Evolutionary conservation across 2,888 invertebrate species (phyloP).

Genomic region (Drosophila affinis): DNA sequence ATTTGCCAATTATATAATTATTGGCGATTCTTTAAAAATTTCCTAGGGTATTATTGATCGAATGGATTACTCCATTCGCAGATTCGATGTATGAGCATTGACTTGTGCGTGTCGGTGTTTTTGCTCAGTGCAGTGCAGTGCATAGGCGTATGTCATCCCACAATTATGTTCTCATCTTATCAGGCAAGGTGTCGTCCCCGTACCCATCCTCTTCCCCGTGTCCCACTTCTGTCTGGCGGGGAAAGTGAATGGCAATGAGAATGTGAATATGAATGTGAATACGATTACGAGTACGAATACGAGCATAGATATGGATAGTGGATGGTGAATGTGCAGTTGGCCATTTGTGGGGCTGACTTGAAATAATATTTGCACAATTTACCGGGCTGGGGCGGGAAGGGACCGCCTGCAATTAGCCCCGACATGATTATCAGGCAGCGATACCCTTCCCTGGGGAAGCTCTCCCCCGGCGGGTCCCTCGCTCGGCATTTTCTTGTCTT

Average conservation of each 20-base stretch:
- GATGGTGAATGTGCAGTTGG: background rate
- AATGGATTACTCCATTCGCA: too few relatives aligned
- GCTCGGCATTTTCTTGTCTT: constrained; percentile 50
- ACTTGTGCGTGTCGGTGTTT: background rate
- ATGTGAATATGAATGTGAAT: constrained; percentile 9
- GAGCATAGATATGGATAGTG: constrained; percentile 9
- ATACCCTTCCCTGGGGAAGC: constrained; percentile 2
- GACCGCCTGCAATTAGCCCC: constrained; percentile 53
- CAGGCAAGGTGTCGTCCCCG: constrained; percentile 42
- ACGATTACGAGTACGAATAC: constrained; percentile 23
- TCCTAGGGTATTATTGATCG: too few relatives aligned
- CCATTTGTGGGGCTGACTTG: constrained; percentile 34
- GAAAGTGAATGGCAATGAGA: constrained; percentile 68
- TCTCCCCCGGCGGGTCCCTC: constrained; percentile 19
- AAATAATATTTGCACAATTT: constrained; percentile 66
- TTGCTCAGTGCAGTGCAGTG: constrained; percentile 15
- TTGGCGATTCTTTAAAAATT: too few relatives aligned
- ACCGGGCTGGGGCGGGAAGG: constrained; percentile 32
- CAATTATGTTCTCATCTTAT: constrained; percentile 63
- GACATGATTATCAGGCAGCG: constrained; percentile 54
- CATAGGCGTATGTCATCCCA: constrained; percentile 29
- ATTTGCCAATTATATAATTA: too few relatives aligned
- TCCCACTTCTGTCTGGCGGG: constrained; percentile 41
- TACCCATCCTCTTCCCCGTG: background rate
- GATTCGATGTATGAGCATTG: too few relatives aligned